Evolutionary conservation across 2,797 vertebrate genomes (phyloP), one percentile per base, ranked within the genome.

Genomic region (Thaleichthys pacificus): DNA sequence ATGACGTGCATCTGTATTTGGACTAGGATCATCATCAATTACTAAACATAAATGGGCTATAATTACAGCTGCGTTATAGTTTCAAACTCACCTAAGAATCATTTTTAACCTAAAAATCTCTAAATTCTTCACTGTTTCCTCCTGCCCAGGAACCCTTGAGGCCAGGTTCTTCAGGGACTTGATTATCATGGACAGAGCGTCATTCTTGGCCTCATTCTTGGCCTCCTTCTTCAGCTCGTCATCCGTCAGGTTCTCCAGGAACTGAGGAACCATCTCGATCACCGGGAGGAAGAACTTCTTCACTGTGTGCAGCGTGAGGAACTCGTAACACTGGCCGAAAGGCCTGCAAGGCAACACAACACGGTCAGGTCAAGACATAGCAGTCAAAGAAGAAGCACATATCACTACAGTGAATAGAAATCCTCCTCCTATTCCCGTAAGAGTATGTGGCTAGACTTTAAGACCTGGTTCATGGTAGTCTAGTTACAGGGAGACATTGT

Each of bases 41-140:
- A 56, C 51, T 56, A n/a, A 19, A 56, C 17, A 24, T 21, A 65
- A 35, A 38, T 38, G 62, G 12, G 1, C n/a, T 4, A 14, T 3
- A 30, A 19, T 6, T n/a, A 47, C 62, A 64, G 63, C 1, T 14
- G 35, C 38, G 12, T 49, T 54, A 19, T 51, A 21, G 49, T n/a
- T 19, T 35, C 12, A 71, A 61, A 76, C 96, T 96, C 90, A 98
- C 98, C 98, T 98, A 96, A 99, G 97, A 93, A 99, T 99, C 98
- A 99, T 99, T 98, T 99, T 99, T 95, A 99, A 96, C 83, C 98
- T 98, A 97, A 99, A 99, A 94, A 99, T 99, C 93, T 99, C 98
- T 97, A 99, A 97, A 87, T 98, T 99, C 93, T 99, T 99, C 91
- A 99, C 97, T 3, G 97, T 99, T 94, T 99, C 98, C 91, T 99